A percentile compares a stretch with the other conserved stretches of the same genome.
Evolutionary conservation across 2,113 vertebrate species (phyloP).

Genomic region (Equus przewalskii): DNA sequence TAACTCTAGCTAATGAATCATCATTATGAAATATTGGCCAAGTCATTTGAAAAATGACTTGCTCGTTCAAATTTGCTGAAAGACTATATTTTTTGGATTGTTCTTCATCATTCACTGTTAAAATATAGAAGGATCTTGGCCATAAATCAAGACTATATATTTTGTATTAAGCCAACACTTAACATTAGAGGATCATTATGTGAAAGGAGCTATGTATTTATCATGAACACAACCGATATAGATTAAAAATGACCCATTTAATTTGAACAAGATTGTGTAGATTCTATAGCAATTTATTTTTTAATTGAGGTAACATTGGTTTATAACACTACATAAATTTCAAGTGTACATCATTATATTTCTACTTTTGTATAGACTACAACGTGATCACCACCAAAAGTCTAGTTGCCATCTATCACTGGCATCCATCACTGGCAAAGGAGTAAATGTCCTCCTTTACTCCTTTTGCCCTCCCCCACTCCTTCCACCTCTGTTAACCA

Average conservation of each 20-base stretch:
- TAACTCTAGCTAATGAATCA: neutral
- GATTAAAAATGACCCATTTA: neutral
- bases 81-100: neutral
- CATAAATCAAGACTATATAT: neutral
- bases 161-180: neutral
- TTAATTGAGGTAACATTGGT: too few relatives aligned
- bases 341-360: too few relatives aligned
- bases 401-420: too few relatives aligned
- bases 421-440: too few relatives aligned
- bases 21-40: neutral
- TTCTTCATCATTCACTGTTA: neutral
- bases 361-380: too few relatives aligned
- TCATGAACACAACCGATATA: neutral
- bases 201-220: neutral
- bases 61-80: neutral
- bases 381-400: too few relatives aligned
- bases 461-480: too few relatives aligned
- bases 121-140: neutral
- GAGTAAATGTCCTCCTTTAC: too few relatives aligned
- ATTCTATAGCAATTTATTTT: neutral
- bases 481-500: too few relatives aligned
- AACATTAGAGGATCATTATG: neutral
- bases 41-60: neutral
- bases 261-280: neutral
- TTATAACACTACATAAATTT: too few relatives aligned